Conservation (phyloP, 53 echinoderm and acorn worm species). For the Arbacia lixula region DNA sequence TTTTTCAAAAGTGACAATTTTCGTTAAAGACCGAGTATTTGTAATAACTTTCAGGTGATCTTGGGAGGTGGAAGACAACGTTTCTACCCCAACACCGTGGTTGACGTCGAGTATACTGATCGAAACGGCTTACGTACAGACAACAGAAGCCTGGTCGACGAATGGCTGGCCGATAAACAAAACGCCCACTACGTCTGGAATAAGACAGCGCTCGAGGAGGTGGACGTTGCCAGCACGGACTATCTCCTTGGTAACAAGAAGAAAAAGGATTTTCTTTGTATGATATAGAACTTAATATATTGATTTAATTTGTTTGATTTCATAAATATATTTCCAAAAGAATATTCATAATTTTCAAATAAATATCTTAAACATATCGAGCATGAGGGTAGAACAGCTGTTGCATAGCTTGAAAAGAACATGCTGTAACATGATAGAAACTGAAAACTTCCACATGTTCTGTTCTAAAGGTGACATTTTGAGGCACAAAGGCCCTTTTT, state of each 20-base stretch:
- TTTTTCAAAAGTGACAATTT: too few relatives aligned
- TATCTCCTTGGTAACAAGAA: too few relatives aligned
- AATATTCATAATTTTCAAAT: not conserved
- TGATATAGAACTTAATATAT: too few relatives aligned
- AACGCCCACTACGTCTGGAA: constrained; percentile 59
- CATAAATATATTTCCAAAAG: too few relatives aligned
- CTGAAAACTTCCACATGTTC: too few relatives aligned
- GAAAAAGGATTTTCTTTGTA: too few relatives aligned
- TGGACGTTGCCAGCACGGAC: constrained; percentile 46
- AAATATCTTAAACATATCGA: not conserved
- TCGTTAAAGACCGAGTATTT: not conserved
- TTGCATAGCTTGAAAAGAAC: too few relatives aligned
- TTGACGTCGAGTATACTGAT: constrained; percentile 55
- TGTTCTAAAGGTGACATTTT: too few relatives aligned
- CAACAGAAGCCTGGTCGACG: constrained; percentile 63
- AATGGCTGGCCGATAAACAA: constrained; percentile 36
- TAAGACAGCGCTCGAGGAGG: constrained; percentile 24
- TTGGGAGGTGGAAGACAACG: constrained; percentile 74
- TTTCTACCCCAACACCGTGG: constrained; percentile 20
- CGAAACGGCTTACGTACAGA: constrained; percentile 62
- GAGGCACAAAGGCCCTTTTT: too few relatives aligned
- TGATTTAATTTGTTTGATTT: too few relatives aligned
- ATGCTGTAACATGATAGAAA: too few relatives aligned
- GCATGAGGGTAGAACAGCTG: too few relatives aligned
- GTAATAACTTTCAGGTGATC: constrained; percentile 57